Evolutionary conservation across 2,797 vertebrate species (phyloP).

Genomic region (Phylloscopus collybita): DNA sequence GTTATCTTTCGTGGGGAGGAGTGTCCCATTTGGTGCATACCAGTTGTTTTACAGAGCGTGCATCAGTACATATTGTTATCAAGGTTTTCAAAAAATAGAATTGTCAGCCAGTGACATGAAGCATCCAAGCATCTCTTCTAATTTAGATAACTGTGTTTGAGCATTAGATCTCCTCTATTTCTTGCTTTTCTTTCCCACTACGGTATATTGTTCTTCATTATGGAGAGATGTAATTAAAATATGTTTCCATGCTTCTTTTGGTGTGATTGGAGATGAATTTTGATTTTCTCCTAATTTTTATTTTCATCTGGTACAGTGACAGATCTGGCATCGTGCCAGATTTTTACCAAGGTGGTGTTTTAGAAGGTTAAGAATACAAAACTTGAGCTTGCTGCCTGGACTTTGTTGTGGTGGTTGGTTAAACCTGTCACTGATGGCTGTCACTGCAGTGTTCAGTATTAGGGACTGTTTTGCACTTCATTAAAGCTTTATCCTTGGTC

Average conservation of each 20-base stretch:
- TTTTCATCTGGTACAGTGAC: background rate
- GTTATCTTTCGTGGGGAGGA: background rate
- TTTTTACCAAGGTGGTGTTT: background rate
- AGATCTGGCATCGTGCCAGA: background rate
- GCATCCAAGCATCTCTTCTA: background rate
- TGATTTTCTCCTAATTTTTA: background rate
- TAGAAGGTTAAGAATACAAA: background rate
- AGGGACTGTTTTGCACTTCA: background rate
- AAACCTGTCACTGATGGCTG: background rate
- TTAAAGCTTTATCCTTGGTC: background rate
- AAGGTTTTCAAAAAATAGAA: background rate
- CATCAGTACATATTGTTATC: background rate
- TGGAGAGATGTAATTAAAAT: background rate
- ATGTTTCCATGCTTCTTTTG: background rate
- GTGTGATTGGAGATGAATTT: background rate
- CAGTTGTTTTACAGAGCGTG: background rate
- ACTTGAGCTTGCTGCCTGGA: background rate
- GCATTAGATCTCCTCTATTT: background rate
- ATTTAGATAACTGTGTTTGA: background rate
- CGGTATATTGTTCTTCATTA: rapidly evolving
- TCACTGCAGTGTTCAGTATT: background rate
- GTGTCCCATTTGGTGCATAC: background rate
- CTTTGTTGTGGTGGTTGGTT: background rate
- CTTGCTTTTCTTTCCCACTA: background rate
- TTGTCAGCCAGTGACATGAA: background rate